These are phyloP conservation scores for Phortica magna DNA, from an alignment of 2,888 invertebrate genomes.

Conservation along the genomic window DNA sequence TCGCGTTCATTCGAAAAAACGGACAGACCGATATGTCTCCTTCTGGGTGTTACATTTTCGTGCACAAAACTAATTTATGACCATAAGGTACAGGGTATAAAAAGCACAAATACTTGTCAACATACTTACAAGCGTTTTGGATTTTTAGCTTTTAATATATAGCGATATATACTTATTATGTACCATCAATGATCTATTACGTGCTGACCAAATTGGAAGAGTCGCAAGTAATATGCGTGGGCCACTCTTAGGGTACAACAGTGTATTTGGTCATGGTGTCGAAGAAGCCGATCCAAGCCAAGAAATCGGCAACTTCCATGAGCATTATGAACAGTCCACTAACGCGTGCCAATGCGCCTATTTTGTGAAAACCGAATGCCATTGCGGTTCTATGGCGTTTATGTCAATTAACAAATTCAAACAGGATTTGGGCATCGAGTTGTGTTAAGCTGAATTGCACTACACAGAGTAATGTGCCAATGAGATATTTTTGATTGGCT, in stretches of 20 bases:
- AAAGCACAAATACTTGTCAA: conserved; percentile 77
- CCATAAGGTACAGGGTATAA: too few species aligned
- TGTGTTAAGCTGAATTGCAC: conserved; percentile 76
- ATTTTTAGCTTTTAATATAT: too few species aligned
- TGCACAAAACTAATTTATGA: too few species aligned
- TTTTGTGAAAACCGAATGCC: conserved; percentile 67
- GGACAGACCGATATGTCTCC: too few species aligned
- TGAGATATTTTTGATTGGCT: conserved; percentile 82
- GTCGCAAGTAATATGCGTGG: conserved; percentile 82
- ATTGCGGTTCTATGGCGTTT: conserved; percentile 69
- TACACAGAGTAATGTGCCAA: conserved; percentile 81
- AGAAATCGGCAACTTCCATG: conserved; percentile 79
- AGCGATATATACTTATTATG: conserved; percentile 87
- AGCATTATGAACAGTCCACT: conserved; percentile 76
- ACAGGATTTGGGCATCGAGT: conserved; percentile 77
- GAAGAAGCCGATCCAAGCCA: conserved; percentile 58
- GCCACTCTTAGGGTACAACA: conserved; percentile 95
- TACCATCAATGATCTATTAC: conserved; percentile 91
- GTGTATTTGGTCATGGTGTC: conserved; percentile 82
- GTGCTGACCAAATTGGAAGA: conserved; percentile 72
- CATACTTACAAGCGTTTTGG: conserved; percentile 77
- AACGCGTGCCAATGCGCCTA: conserved; percentile 63
- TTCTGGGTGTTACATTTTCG: too few species aligned
- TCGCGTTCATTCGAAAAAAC: too few species aligned
- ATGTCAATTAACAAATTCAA: conserved; percentile 66